phyloP scores from a whole-genome alignment of 2,888 invertebrate species.

The Hermaeophaga mercurialis region DNA sequence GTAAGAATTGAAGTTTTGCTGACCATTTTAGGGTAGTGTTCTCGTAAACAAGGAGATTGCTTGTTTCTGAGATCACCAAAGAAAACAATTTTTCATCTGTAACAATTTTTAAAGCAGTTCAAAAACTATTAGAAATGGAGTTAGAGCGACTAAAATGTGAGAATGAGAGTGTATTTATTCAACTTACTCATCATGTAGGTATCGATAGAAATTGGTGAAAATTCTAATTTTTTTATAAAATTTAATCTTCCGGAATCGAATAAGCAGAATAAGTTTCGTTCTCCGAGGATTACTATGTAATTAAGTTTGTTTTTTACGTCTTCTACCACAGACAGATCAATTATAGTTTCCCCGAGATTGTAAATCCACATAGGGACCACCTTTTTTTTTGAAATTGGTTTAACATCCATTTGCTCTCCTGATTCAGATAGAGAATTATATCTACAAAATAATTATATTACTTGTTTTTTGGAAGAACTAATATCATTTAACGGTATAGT shows the following conservation, averaged over 20 bases:
- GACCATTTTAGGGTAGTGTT: conserved; percentile 87
- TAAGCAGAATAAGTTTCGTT: conserved; percentile 81
- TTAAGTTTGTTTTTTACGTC: conserved; percentile 65
- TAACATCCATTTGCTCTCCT: conserved; percentile 65
- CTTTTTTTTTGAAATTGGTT: conserved; percentile 63
- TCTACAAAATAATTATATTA: conserved; percentile 55
- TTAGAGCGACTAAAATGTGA: too few relatives aligned
- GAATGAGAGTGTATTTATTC: too few relatives aligned
- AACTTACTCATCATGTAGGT: conserved; percentile 72
- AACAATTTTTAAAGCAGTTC: too few relatives aligned
- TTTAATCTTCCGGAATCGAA: conserved; percentile 80
- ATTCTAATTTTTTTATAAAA: conserved; percentile 85
- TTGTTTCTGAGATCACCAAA: conserved; percentile 80
- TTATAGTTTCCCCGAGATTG: conserved; percentile 71
- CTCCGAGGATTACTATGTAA: conserved; percentile 80
- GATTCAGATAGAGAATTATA: conserved; percentile 80
- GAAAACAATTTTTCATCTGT: conserved; percentile 70
- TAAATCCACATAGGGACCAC: conserved; percentile 78
- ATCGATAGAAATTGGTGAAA: conserved; percentile 76
- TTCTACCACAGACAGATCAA: conserved; percentile 58
- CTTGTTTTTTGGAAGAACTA: too few relatives aligned
- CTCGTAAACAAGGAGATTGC: conserved; percentile 84
- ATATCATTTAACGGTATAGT: not conserved
- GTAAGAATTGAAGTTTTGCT: conserved; percentile 77
- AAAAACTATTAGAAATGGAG: too few relatives aligned